phyloP scores from a whole-genome alignment of 1,140 invertebrate species.

The Drosophila sproati region DNA sequence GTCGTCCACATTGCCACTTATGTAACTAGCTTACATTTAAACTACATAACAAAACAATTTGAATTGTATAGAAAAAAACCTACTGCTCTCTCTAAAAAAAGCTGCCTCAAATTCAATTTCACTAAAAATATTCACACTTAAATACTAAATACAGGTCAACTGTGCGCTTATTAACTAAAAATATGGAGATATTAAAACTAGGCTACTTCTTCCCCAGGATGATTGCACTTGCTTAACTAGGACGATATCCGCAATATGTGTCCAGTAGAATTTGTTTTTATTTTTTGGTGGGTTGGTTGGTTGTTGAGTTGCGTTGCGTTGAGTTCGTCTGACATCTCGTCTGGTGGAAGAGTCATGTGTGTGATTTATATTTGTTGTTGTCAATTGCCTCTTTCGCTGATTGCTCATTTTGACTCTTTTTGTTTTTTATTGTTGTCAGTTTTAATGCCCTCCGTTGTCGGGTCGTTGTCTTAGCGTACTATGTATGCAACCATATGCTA shows the following conservation, averaged over 20 bases:
- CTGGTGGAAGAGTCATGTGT: constrained; percentile 14
- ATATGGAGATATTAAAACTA: background rate
- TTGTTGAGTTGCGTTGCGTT: background rate
- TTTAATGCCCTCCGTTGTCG: constrained; percentile 35
- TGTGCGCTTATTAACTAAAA: constrained; percentile 21
- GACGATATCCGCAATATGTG: constrained; percentile 23
- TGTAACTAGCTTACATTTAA: constrained; percentile 25
- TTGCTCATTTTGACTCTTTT: background rate
- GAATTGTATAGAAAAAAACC: constrained; percentile 1
- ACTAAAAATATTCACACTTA: background rate
- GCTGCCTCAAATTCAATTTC: background rate
- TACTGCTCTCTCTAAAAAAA: constrained; percentile 8
- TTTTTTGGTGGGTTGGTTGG: constrained; percentile 26
- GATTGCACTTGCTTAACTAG: constrained; percentile 20
- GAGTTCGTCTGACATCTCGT: constrained; percentile 15
- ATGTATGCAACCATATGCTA: constrained; percentile 85
- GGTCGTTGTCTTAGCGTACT: constrained; percentile 77
- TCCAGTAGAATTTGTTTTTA: constrained; percentile 16
- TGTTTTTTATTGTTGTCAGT: constrained; percentile 30
- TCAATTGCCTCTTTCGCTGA: constrained; percentile 16
- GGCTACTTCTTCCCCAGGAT: constrained; percentile 14
- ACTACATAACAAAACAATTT: constrained; percentile 16
- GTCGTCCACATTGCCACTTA: constrained; percentile 19
- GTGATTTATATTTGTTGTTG: background rate
- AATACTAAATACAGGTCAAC: constrained; percentile 25